Evolutionary conservation across 1,140 invertebrate genomes (phyloP), one percentile per base, ranked within the genome.

Genomic region (Diploscapter pachys): DNA sequence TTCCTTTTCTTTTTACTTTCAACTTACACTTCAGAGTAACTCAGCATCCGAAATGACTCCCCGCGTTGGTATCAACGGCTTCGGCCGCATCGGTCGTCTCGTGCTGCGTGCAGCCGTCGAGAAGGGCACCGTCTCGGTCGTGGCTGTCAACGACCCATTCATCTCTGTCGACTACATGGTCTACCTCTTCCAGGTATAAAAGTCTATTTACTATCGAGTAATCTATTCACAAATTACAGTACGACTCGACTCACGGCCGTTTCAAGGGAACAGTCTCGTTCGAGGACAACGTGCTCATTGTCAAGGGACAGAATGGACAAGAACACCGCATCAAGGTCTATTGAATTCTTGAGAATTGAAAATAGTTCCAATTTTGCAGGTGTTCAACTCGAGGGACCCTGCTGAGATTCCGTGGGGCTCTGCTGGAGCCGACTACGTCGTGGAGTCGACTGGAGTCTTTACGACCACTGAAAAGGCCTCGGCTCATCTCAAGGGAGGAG

Each of bases 391-490:
- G 31, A 31, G 31, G 67, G 81, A 98, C 85, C 93, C 95, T 0
- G 91, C 91, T 81, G 88, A 90, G 75, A 94, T 98, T 83, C 91
- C 92, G 72, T 98, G 95, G 95, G 89, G 87, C 6, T 90, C 91
- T 75, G 90, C 90, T 87, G 93, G 93, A 76, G 94, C 92, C 80
- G 91, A 94, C 77, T 96, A 96, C 83, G 91, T 99, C 64, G 93
- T 99, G 59, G 96, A 99, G 86, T 95, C 94, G 5, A 98, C 96
- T 83, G 96, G 96, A 82, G 93, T 95, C 0, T 98, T 96, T 88
- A 98, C 95, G 51, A 97, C 93, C 56, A 91, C 91, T 62, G 95
- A 97, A 5, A 95, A 95, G 81, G 93, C 94, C 31, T 90, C 90
- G 89, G 87, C 89, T 84, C 92, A 93, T 82, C 89, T 97, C 82